Evolutionary conservation across 2,888 invertebrate genomes (phyloP).

Genomic region (Lordiphosa andalusiaca): DNA sequence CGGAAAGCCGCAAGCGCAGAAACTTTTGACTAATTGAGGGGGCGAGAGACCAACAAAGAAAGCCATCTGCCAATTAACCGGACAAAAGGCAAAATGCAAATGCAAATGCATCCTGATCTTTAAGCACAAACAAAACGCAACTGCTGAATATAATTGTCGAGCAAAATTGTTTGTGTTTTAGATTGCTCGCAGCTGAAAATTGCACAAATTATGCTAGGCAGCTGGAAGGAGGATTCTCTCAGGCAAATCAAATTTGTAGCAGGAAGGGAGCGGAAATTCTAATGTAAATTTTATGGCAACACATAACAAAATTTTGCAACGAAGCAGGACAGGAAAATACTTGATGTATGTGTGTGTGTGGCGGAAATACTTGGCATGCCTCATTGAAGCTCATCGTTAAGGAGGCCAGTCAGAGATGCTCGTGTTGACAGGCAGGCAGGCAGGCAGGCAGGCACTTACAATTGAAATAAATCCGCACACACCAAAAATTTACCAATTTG

Average conservation of each 20-base stretch:
- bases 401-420: conserved; percentile 18
- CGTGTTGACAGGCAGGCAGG: conserved; percentile 66
- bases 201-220: conserved; percentile 33
- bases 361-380: conserved; percentile 71
- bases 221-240: conserved; percentile 2
- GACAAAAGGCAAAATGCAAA: conserved; percentile 18
- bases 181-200: conserved; percentile 16
- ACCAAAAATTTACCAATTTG: conserved; percentile 68
- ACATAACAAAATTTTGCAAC: conserved; percentile 50
- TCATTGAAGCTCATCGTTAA: conserved; percentile 66
- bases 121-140: no score
- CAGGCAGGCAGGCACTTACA: conserved; percentile 68
- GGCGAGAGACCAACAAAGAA: conserved; percentile 19
- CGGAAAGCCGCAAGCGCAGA: conserved; percentile 40
- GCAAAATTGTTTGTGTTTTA: conserved; percentile 5
- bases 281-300: conserved; percentile 68
- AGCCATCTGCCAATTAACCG: conserved; percentile 42
- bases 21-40: conserved; percentile 58
- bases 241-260: conserved; percentile 36
- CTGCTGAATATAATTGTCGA: conserved; percentile 16
- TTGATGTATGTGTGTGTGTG: conserved; percentile 22
- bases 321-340: conserved; percentile 43
- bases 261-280: conserved; percentile 51
- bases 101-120: conserved; percentile 13
- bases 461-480: conserved; percentile 72